Base-by-base conservation (phyloP, 2,113 vertebrate species). In the Genyomyrus donnyi region DNA sequence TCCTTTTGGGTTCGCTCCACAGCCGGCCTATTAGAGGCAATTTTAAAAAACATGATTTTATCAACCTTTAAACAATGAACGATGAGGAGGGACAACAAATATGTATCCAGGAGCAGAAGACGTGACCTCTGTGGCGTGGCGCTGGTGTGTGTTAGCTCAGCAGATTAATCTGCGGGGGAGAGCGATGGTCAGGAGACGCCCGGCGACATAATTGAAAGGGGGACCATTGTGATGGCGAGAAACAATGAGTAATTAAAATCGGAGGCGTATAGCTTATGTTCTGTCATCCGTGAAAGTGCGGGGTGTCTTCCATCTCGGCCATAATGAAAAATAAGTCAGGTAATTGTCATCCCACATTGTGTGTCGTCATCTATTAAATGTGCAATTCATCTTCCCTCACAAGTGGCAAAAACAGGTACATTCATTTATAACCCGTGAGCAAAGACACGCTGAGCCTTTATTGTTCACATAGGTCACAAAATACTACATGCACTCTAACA, bases 191-290 rank as follows among this genome's bases (percentile, higher is more conserved):
- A 62, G 56, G 58, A 85, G 89, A 80, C 80, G 27, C 49, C 19
- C 93, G 90, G 92, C 88, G 74, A 89, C 90, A 91, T 95, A 94
- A 96, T 96, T 94, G 94, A 95, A 94, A 93, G 93, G 92, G 93
- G 93, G 83, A 92, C 92, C 92, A 89, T 93, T 90, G 94, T 94
- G 94, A 94, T 91, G 92, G 89, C 90, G 93, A 94, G 93, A 94
- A 94, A 95, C 94, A 94, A 95, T 93, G 93, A 93, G 94, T 95
- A 96, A 96, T 96, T 96, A 96, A 96, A 95, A 95, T 93, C 93
- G 93, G 93, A 94, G 94, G 95, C 94, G 91, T 90, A 93, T 91
- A 24, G 92, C 95, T 91, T 94, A 91, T 91, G 95, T 92, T 93
- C 94, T 19, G 92, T 95, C 94, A 94, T 94, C 93, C 95, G 91